Percentiles rank a stretch among this genome's conserved stretches.
Conservation (phyloP, 2,797 vertebrate genomes). For the Mycteria americana region DNA sequence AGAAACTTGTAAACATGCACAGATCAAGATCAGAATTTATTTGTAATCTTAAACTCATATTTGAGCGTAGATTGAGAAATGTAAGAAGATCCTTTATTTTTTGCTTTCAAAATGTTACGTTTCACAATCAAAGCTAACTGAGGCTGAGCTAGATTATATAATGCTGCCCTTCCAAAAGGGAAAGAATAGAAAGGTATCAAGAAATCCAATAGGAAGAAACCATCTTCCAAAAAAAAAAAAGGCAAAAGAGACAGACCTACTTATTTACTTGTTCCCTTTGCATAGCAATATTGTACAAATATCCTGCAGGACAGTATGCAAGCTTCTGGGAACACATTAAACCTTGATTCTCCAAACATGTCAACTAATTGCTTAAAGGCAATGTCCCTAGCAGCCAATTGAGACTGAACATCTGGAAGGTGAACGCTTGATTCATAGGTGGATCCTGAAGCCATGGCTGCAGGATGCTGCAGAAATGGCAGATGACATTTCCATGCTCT, state of each 20-base stretch:
- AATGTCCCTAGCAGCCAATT: background rate
- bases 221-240: background rate
- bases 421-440: background rate
- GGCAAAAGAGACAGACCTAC: background rate
- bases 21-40: background rate
- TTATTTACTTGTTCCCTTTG: background rate
- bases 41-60: background rate
- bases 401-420: conserved; percentile 20
- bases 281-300: background rate
- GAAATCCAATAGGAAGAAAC: background rate
- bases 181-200: background rate
- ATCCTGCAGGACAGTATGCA: background rate
- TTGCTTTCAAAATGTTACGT: background rate
- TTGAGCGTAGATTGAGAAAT: background rate
- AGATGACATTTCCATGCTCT: conserved; percentile 25
- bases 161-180: background rate
- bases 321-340: background rate
- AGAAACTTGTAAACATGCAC: background rate
- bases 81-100: background rate
- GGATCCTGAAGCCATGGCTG: background rate
- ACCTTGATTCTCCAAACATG: background rate
- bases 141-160: background rate
- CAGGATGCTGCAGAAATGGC: background rate
- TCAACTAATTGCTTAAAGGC: background rate
- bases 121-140: background rate